Percentiles rank a stretch among this genome's conserved stretches.
These are phyloP conservation scores for Drosophila melanogaster DNA, from an alignment of 1,140 invertebrate genomes.

Conservation along the genomic window Release_6_plus_ISO1_MT NT_033779.5:13982001-13982500, in stretches of 20 bases:
- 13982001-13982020: constrained; percentile 83
- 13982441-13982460: constrained; percentile 45
- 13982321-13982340: constrained; percentile 86
- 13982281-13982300: constrained; percentile 84
- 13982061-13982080: constrained; percentile 67
- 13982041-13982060: constrained; percentile 86
- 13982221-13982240: constrained; percentile 80
- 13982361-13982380: constrained; percentile 42
- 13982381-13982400: constrained; percentile 23
- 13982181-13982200: constrained; percentile 65
- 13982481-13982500: constrained; percentile 51
- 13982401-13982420: neutral
- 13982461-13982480: constrained; percentile 49
- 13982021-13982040: constrained; percentile 83
- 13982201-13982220: constrained; percentile 62
- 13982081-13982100: constrained; percentile 74
- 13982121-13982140: constrained; percentile 84
- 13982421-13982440: neutral
- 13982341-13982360: constrained; percentile 85
- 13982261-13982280: constrained; percentile 84
- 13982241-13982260: constrained; percentile 86
- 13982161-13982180: constrained; percentile 71
- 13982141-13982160: constrained; percentile 66
- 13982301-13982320: constrained; percentile 83
- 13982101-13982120: constrained; percentile 61